phyloP scores from a whole-genome alignment of 2,113 vertebrate genomes.

The Nematolebias whitei region DNA sequence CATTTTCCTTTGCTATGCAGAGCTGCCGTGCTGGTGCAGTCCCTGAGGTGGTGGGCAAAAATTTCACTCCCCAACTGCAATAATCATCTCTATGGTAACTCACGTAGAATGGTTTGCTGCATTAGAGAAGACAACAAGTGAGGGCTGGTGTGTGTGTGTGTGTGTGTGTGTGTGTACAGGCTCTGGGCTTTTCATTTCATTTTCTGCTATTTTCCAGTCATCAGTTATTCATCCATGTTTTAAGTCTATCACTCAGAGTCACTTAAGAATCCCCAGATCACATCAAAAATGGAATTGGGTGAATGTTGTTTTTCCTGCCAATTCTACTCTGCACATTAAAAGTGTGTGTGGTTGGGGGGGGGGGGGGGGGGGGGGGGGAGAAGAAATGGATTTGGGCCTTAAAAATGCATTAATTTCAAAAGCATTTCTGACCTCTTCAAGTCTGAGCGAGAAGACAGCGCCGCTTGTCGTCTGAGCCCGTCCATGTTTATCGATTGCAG shows the following conservation, averaged over 20 bases:
- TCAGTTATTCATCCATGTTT: conserved; percentile 61
- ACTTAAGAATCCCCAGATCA: conserved; percentile 57
- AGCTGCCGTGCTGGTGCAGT: conserved; percentile 36
- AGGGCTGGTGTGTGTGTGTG: not conserved
- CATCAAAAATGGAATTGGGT: conserved; percentile 58
- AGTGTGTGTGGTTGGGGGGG: too few relatives aligned
- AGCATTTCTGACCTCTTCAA: conserved; percentile 29
- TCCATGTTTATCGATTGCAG: conserved; percentile 39
- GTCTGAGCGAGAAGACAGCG: conserved; percentile 23
- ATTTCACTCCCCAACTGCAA: conserved; percentile 49
- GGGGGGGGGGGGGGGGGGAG: rapidly evolving
- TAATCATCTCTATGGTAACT: conserved; percentile 65
- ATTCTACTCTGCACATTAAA: conserved; percentile 22
- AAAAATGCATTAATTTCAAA: conserved; percentile 38
- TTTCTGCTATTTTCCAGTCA: conserved; percentile 59
- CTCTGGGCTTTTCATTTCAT: conserved; percentile 51
- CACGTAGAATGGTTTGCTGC: conserved; percentile 47
- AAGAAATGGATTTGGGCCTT: conserved; percentile 25
- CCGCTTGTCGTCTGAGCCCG: conserved; percentile 18
- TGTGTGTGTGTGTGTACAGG: too few relatives aligned
- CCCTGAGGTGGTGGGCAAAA: conserved; percentile 42
- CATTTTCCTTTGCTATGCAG: conserved; percentile 30
- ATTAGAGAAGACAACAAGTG: conserved; percentile 45
- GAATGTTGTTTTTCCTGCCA: conserved; percentile 45
- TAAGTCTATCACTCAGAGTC: conserved; percentile 57